Base-by-base conservation (phyloP, 2,113 vertebrate genomes). In the Phylloscopus trochilus region DNA sequence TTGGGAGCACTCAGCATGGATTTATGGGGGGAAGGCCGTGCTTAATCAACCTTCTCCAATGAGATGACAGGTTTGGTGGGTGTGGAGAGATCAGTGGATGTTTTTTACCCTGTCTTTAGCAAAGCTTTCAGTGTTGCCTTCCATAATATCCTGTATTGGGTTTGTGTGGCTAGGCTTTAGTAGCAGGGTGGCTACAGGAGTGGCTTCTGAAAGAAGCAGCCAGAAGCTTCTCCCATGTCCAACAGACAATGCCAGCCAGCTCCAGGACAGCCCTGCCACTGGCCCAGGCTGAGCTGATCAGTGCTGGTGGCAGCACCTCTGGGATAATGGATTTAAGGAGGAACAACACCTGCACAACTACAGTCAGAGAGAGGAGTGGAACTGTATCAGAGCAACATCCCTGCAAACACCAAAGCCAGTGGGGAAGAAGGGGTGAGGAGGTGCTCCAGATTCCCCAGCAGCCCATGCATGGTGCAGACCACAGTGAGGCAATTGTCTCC, bases 261-360 rank as follows among this genome's bases (percentile, higher is more conserved):
- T 46, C 51, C 44, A 58, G 52, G 44, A 59, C 17, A 37, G 7
- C 13, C 13, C 5, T 11, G 3, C 20, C 24, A 5, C 23, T 31
- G 56, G 14, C 44, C 43, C n/a, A 30, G 37, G 31, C 7, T 0
- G 0, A 68, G 41, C 9, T 19, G 2, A 28, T 20, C 46, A 17
- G 35, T 0, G 0, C 5, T 6, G 15, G 31, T 14, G 28, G 33
- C 31, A 58, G 12, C 11, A 23, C 15, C 37, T 70, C 37, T 35
- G 23, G 37, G 33, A 23, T 11, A 51, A 63, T 0, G 2, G 7
- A 18, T 56, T 26, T 44, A 26, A 19, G 41, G 15, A 27, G 13
- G 13, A 59, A 19, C 10, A 58, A 7, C 17, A 51, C 4, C 68
- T 33, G 6, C 5, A 4, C 31, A 37, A 11, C 37, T 20, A 7